phyloP scores from a whole-genome alignment of 1,140 invertebrate species.

The Telenomus remus region DNA sequence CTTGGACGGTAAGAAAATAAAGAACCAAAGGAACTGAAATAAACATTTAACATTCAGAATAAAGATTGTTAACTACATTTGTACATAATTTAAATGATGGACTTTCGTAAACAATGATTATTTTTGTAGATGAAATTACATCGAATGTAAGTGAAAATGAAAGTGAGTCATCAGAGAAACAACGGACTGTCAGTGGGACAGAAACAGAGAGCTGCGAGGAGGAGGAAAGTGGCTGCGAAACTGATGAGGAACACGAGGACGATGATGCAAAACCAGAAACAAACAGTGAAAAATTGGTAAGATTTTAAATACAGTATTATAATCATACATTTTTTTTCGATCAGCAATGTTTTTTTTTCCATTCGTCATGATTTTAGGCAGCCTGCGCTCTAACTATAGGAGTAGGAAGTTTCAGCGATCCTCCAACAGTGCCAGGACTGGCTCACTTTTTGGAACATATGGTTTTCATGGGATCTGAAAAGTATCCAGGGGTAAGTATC shows the following conservation, averaged over 20 bases:
- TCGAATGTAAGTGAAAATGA: slow-evolving; percentile 43
- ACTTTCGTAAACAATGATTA: neutral
- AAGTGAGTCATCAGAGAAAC: slow-evolving; percentile 19
- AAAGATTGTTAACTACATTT: neutral
- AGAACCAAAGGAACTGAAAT: too few species aligned
- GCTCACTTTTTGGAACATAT: slow-evolving; percentile 98
- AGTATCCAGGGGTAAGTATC: slow-evolving; percentile 81
- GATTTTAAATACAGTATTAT: too few species aligned
- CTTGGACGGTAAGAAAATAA: slow-evolving; percentile 37
- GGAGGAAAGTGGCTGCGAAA: slow-evolving; percentile 51
- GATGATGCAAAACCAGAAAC: slow-evolving; percentile 26
- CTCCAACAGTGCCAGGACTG: slow-evolving; percentile 86
- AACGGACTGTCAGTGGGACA: slow-evolving; percentile 5
- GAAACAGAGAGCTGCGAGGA: slow-evolving; percentile 56
- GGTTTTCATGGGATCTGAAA: slow-evolving; percentile 95
- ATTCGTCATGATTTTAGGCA: slow-evolving; percentile 79
- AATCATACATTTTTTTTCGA: slow-evolving; percentile 13
- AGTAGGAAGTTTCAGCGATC: slow-evolving; percentile 84
- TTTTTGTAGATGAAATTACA: slow-evolving; percentile 6
- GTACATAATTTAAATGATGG: too few species aligned
- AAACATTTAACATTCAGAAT: neutral
- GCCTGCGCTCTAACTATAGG: slow-evolving; percentile 83
- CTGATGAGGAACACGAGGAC: slow-evolving; percentile 46
- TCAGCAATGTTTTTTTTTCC: slow-evolving; percentile 2
- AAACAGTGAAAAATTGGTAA: slow-evolving; percentile 66